Percentiles rank a stretch among this genome's conserved stretches.
phyloP scores from a whole-genome alignment of 2,888 invertebrate genomes.

The Eupithecia centaureata region DNA sequence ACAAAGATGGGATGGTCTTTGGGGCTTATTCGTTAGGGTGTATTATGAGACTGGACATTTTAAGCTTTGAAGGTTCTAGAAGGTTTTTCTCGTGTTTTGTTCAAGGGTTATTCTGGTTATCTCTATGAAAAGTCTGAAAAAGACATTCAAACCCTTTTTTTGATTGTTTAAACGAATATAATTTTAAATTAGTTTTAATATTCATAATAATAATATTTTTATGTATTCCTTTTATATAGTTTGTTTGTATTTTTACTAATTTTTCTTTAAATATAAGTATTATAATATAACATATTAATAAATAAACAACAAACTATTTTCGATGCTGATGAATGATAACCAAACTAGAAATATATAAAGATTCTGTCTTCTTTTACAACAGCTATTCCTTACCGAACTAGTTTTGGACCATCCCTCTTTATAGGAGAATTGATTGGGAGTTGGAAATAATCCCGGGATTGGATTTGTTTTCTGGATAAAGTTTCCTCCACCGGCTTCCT shows the following conservation, averaged over 20 bases:
- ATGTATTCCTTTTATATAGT: no score
- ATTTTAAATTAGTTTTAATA: no score
- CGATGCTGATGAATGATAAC: not conserved
- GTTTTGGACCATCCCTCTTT: conserved; percentile 54
- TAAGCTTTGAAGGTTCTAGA: not conserved
- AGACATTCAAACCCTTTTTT: not conserved
- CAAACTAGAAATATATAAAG: not conserved
- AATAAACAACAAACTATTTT: not conserved
- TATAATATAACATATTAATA: no score
- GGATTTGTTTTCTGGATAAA: conserved; percentile 74
- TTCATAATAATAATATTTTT: no score
- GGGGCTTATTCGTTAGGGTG: conserved; percentile 11
- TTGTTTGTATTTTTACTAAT: not conserved
- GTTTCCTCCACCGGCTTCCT: conserved; percentile 58
- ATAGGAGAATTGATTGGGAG: conserved; percentile 77
- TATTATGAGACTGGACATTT: not conserved
- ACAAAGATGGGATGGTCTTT: conserved; percentile 22
- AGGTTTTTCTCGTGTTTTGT: not conserved
- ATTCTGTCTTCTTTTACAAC: conserved; percentile 23
- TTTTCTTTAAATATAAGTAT: no score
- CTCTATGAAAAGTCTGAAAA: not conserved
- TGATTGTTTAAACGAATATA: no score
- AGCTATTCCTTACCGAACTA: conserved; percentile 31
- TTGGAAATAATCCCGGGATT: conserved; percentile 72
- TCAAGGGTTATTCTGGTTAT: not conserved